These are phyloP conservation scores for Trichogramma pretiosum DNA, from an alignment of 1,140 invertebrate genomes.

Conservation along the genomic window DNA sequence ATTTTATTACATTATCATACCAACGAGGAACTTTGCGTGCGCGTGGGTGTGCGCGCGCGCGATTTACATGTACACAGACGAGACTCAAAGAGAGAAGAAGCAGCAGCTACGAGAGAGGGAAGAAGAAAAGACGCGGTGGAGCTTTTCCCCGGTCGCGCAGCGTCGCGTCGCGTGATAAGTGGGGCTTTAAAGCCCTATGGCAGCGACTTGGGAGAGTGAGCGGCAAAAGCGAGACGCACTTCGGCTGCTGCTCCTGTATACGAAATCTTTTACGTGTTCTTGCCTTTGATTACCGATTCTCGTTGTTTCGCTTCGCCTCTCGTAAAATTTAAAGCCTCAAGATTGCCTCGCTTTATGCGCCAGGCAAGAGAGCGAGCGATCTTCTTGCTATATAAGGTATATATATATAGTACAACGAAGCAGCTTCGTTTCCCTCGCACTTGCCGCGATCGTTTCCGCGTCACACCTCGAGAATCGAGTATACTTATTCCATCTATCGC, in stretches of 20 bases:
- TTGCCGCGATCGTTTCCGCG: neutral
- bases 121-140: too few relatives aligned
- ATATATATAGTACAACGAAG: neutral
- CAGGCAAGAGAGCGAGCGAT: too few relatives aligned
- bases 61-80: too few relatives aligned
- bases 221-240: too few relatives aligned
- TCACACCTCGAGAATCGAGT: neutral
- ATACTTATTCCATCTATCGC: too few relatives aligned
- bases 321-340: constrained; percentile 17
- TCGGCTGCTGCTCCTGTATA: constrained; percentile 36
- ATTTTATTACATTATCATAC: constrained; percentile 51
- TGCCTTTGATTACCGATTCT: constrained; percentile 17
- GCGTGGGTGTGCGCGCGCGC: too few relatives aligned
- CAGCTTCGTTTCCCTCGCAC: too few relatives aligned
- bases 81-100: neutral
- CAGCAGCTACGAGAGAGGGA: constrained; percentile 7
- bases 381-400: neutral
- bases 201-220: neutral
- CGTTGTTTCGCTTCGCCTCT: constrained; percentile 13
- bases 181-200: constrained; percentile 37
- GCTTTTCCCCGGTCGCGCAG: too few relatives aligned
- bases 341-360: neutral
- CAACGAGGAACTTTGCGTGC: too few relatives aligned
- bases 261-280: constrained; percentile 25
- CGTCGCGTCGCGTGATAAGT: constrained; percentile 45